Conservation (phyloP, 2,113 vertebrate genomes). For the Cyanocitta stelleri region DNA sequence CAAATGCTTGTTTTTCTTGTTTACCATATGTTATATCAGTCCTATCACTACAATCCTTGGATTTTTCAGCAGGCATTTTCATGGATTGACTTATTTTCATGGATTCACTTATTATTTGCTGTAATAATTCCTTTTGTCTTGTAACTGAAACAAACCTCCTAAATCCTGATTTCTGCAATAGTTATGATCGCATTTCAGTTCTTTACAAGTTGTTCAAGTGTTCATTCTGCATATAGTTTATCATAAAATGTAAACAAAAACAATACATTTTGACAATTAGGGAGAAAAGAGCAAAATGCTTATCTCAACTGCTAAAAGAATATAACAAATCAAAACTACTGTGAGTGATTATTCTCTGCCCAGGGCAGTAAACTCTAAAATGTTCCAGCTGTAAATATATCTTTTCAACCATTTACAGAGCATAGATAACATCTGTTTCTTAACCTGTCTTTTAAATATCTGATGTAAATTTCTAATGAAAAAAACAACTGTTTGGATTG, state of each 20-base stretch:
- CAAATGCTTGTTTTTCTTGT: background rate
- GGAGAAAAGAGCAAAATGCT: background rate
- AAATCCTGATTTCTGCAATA: background rate
- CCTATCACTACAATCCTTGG: background rate
- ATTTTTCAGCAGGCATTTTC: background rate
- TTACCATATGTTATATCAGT: background rate
- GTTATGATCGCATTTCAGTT: background rate
- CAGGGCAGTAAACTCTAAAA: background rate
- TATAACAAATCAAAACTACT: background rate
- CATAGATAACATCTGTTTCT: background rate
- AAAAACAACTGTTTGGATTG: background rate
- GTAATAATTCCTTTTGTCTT: background rate
- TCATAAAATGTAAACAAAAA: background rate
- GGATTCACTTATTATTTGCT: background rate
- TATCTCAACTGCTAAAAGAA: background rate
- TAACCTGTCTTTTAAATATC: background rate
- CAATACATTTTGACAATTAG: background rate
- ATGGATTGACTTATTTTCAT: background rate
- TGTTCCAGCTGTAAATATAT: background rate
- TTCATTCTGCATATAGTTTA: background rate
- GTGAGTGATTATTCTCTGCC: background rate
- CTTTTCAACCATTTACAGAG: background rate
- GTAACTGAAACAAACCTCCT: background rate
- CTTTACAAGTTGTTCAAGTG: background rate
- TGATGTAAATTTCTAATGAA: background rate